Base-by-base conservation (phyloP, 1,140 invertebrate species). In the Procambarus clarkii region DNA sequence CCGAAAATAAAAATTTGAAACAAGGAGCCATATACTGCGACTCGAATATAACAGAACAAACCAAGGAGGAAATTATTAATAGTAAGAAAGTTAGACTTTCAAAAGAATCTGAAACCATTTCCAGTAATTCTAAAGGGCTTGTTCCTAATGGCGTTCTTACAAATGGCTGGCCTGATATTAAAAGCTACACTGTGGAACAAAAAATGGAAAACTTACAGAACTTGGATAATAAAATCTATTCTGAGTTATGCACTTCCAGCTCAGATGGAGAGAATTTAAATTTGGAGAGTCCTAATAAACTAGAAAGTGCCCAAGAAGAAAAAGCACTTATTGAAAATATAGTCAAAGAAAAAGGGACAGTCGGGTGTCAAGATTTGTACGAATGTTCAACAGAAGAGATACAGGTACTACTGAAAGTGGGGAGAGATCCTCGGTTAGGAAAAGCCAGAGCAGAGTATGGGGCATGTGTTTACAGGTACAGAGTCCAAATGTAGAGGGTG, bases 401-500 rank as follows among this genome's bases (percentile, higher is more conserved):
- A 44, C 34, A 24, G 34, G 34, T 44, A 2, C 87, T 21, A n/a
- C 69, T 45, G 77, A 78, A 4, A 48, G 76, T 15, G 24, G 58
- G 9, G 89, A 91, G 3, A 58, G 89, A 46, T 82, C 82, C 44
- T 71, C 83, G 0, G 76, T 54, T 0, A 77, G 76, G 8, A 91
- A 44, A 54, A 60, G 69, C 45, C 77, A 50, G 21, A 91, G 76
- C 34, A 71, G 89, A 60, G 76, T 91, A 74, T 91, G 89, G 89
- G 89, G 82, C 13, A 91, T 91, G 89, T 91, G 89, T 79, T 48
- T 91, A 24, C 89, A 91, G 60, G 76, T 85, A 8, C 89, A 91
- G 77, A 91, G 89, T 69, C 89, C 89, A 45, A 91, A 50, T 60
- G 77, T 48, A 18, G 88, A 90, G 45, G 88, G 85, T 24, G 89